Evolutionary conservation across 1,140 invertebrate species (phyloP).

Genomic region (Lepidotrigona ventralis): DNA sequence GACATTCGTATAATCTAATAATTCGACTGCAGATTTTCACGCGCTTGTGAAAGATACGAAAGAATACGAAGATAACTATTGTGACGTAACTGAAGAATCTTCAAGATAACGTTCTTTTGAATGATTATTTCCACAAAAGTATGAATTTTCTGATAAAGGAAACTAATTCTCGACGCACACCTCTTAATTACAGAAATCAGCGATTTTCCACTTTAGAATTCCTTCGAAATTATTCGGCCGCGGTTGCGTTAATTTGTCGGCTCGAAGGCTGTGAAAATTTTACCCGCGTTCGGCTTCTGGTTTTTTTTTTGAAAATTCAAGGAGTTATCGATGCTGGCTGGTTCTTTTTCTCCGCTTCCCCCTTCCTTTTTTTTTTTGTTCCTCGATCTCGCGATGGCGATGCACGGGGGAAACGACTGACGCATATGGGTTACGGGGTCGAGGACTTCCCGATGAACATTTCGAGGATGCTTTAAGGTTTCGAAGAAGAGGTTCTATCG

Average conservation of each 20-base stretch:
- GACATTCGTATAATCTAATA: too few species aligned
- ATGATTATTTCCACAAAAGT: too few species aligned
- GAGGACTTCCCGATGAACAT: slow-evolving; percentile 56
- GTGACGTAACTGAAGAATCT: too few species aligned
- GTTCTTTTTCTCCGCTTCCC: not conserved
- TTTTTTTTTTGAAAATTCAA: not conserved
- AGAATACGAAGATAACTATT: too few species aligned
- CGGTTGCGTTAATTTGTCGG: not conserved
- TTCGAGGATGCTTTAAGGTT: slow-evolving; percentile 50
- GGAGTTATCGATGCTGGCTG: not conserved
- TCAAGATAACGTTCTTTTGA: too few species aligned
- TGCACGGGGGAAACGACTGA: slow-evolving; percentile 18
- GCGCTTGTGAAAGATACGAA: too few species aligned
- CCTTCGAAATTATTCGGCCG: accelerated
- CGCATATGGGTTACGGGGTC: slow-evolving; percentile 54
- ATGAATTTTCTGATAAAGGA: too few species aligned
- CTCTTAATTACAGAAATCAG: too few species aligned
- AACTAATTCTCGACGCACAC: too few species aligned
- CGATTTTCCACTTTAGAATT: accelerated
- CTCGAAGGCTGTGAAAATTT: not conserved
- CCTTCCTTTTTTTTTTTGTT: too few species aligned
- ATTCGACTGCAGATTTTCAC: too few species aligned
- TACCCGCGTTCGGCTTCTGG: too few species aligned
- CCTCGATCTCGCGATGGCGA: not conserved
- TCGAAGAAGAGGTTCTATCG: slow-evolving; percentile 52